These are phyloP conservation scores for Phymorhynchus buccinoides DNA, from an alignment of 1,140 invertebrate species.

Conservation along the genomic window DNA sequence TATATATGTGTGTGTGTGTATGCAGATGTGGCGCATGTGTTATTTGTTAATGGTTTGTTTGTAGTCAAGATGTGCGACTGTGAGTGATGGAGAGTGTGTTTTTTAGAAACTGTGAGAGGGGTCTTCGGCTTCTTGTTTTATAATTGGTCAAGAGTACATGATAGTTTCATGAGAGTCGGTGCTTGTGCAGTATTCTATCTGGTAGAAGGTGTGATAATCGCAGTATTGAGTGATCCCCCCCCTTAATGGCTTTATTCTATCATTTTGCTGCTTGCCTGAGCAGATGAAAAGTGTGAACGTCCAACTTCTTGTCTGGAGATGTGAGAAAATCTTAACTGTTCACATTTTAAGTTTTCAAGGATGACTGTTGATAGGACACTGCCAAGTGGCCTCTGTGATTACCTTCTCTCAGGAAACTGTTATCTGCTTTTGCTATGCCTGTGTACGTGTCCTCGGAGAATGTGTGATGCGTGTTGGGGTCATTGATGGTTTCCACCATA, in stretches of 20 bases:
- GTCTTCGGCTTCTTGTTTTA: not conserved
- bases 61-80: not conserved
- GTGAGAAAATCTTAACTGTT: not conserved
- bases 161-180: constrained; percentile 10
- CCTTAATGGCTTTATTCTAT: no score
- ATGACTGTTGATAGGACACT: not conserved
- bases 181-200: not conserved
- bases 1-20: not conserved
- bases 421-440: constrained; percentile 8
- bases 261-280: not conserved
- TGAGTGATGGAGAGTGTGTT: not conserved
- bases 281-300: not conserved
- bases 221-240: not conserved
- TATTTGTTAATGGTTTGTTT: not conserved
- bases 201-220: not conserved
- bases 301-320: not conserved
- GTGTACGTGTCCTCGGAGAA: not conserved
- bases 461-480: not conserved
- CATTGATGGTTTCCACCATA: not conserved
- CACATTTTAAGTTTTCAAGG: not conserved
- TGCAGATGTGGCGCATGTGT: not conserved
- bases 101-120: not conserved
- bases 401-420: constrained; percentile 26
- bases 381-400: not conserved
- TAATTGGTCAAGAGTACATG: constrained; percentile 4